These are phyloP conservation scores for Drosophila falleni DNA, from an alignment of 2,888 invertebrate genomes.

Conservation along the genomic window DNA sequence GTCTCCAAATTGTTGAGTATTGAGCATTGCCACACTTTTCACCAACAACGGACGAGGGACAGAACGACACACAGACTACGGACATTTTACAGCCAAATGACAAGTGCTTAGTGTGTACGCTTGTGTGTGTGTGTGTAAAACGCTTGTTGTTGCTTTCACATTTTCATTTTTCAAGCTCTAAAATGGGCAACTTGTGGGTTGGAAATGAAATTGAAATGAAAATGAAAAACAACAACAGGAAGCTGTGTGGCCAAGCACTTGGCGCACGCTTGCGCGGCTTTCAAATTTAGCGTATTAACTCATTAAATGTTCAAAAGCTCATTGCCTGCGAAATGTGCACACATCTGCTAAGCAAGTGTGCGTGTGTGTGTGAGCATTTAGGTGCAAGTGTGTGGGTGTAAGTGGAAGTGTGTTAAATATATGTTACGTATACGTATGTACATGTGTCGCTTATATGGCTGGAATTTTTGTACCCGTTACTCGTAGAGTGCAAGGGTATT, in stretches of 20 bases:
- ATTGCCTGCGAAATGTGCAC: constrained; percentile 79
- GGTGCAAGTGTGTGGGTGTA: constrained; percentile 21
- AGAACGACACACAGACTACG: constrained; percentile 21
- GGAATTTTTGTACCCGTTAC: constrained; percentile 22
- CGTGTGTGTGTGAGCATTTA: constrained; percentile 6
- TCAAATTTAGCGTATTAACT: constrained; percentile 78
- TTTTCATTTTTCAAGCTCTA: constrained; percentile 55
- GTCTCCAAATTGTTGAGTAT: constrained; percentile 38
- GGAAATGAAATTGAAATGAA: constrained; percentile 10
- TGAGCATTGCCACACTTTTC: constrained; percentile 61
- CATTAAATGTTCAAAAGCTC: constrained; percentile 77
- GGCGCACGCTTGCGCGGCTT: constrained; percentile 77
- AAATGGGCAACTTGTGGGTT: constrained; percentile 65
- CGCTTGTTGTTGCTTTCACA: constrained; percentile 36
- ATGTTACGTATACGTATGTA: constrained; percentile 35
- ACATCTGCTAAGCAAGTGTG: constrained; percentile 50
- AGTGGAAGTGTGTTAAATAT: constrained; percentile 40
- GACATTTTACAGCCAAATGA: constrained; percentile 64
- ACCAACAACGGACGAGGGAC: constrained; percentile 32
- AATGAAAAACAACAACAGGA: constrained; percentile 28
- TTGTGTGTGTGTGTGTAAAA: neutral
- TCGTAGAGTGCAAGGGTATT: neutral
- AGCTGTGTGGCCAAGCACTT: constrained; percentile 62
- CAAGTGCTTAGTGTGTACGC: constrained; percentile 64
- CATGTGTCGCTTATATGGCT: constrained; percentile 50